Percentiles rank a stretch among this genome's conserved stretches.
Evolutionary conservation across 2,888 invertebrate species (phyloP).

Genomic region (Morpho helenor): DNA sequence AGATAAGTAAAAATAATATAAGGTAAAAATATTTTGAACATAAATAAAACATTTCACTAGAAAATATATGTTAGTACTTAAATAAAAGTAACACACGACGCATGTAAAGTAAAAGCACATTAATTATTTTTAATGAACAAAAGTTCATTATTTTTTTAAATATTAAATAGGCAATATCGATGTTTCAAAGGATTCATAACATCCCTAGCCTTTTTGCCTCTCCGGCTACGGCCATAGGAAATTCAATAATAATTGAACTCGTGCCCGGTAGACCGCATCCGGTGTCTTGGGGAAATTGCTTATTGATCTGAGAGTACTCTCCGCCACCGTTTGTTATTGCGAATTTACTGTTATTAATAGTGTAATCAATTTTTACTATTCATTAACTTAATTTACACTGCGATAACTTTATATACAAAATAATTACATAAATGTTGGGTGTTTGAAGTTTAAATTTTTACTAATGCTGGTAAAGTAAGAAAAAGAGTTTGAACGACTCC

Average conservation of each 20-base stretch:
- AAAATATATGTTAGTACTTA: too few relatives aligned
- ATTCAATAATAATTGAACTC: constrained; percentile 72
- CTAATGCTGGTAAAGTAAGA: background rate
- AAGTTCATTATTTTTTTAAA: too few relatives aligned
- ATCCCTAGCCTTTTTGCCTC: constrained; percentile 33
- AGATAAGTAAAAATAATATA: too few relatives aligned
- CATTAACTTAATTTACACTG: background rate
- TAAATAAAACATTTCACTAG: too few relatives aligned
- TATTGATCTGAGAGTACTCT: constrained; percentile 56
- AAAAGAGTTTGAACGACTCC: too few relatives aligned
- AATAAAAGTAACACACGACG: too few relatives aligned
- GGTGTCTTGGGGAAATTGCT: constrained; percentile 62
- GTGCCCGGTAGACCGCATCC: constrained; percentile 65
- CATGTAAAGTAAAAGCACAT: too few relatives aligned
- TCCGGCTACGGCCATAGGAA: constrained; percentile 48
- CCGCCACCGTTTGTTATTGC: constrained; percentile 19
- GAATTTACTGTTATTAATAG: constrained; percentile 20
- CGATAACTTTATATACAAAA: background rate
- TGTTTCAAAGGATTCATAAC: constrained; percentile 36
- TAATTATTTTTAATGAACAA: too few relatives aligned
- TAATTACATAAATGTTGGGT: background rate
- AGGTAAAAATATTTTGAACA: too few relatives aligned
- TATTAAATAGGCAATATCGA: constrained; percentile 17
- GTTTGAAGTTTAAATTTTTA: too few relatives aligned
- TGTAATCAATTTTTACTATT: background rate